A percentile compares a stretch with the other conserved stretches of the same genome.
Conservation (phyloP, 2,797 vertebrate species). For the Varecia variegata region DNA sequence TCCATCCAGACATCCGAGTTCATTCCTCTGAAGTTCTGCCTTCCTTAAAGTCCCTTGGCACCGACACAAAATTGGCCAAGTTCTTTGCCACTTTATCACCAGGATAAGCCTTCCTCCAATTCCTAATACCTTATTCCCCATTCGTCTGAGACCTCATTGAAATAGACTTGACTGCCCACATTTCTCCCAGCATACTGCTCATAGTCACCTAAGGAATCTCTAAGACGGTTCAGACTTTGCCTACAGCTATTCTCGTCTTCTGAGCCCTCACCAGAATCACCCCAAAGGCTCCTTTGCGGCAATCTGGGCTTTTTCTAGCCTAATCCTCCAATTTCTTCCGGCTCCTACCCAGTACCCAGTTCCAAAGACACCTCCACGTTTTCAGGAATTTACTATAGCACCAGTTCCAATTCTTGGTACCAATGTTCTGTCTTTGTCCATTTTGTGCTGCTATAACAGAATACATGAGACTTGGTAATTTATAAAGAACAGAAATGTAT, state of each 20-base stretch:
- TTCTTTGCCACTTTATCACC: background rate
- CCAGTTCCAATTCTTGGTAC: background rate
- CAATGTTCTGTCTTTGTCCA: background rate
- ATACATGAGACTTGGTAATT: background rate
- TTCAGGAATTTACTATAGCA: background rate
- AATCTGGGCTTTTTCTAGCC: background rate
- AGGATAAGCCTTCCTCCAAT: background rate
- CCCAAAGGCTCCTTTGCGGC: background rate
- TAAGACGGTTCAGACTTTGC: background rate
- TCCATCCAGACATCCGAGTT: background rate
- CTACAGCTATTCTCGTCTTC: background rate
- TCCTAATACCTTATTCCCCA: background rate
- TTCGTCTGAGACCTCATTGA: background rate
- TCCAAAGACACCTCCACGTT: background rate
- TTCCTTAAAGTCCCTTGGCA: background rate
- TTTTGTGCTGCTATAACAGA: background rate
- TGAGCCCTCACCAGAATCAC: background rate
- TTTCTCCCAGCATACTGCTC: background rate
- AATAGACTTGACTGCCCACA: background rate
- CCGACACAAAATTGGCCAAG: background rate
- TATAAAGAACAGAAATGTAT: background rate
- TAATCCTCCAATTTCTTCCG: background rate
- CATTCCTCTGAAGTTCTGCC: background rate
- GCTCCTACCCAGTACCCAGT: background rate
- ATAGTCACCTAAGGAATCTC: background rate